Conservation (phyloP, 1,140 invertebrate genomes). For the Papilio glaucus region DNA sequence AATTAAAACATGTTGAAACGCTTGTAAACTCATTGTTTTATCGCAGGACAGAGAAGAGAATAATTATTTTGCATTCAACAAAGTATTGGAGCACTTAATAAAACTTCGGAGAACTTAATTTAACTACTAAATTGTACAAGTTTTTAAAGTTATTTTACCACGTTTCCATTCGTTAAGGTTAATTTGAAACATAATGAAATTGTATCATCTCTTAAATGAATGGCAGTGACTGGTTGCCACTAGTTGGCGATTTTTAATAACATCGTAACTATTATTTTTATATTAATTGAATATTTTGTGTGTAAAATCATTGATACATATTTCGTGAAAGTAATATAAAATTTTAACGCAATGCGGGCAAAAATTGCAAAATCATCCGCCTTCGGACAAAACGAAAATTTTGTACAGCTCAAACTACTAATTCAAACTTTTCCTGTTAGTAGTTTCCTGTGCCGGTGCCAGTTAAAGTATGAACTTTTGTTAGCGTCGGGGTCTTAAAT, state of each 20-base stretch:
- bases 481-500: background rate
- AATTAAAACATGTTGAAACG: too few species aligned
- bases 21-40: background rate
- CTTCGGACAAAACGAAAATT: slow-evolving; percentile 12
- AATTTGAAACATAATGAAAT: slow-evolving; percentile 1
- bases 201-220: background rate
- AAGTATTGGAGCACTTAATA: background rate
- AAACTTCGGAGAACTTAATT: background rate
- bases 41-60: background rate
- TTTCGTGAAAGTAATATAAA: background rate
- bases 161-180: slow-evolving; percentile 1
- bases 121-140: slow-evolving; percentile 1
- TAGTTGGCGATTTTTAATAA: too few species aligned
- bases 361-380: background rate
- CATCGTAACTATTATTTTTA: too few species aligned
- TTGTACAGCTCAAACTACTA: background rate
- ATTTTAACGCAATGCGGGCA: slow-evolving; percentile 6
- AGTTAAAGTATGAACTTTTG: background rate
- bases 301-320: too few species aligned
- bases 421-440: slow-evolving; percentile 14
- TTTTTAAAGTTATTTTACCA: slow-evolving; percentile 2
- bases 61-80: background rate
- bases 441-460: background rate
- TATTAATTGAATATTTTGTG: too few species aligned
- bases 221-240: too few species aligned